These are phyloP conservation scores for Proisotoma minuta DNA, from an alignment of 2,888 invertebrate genomes.

Conservation along the genomic window DNA sequence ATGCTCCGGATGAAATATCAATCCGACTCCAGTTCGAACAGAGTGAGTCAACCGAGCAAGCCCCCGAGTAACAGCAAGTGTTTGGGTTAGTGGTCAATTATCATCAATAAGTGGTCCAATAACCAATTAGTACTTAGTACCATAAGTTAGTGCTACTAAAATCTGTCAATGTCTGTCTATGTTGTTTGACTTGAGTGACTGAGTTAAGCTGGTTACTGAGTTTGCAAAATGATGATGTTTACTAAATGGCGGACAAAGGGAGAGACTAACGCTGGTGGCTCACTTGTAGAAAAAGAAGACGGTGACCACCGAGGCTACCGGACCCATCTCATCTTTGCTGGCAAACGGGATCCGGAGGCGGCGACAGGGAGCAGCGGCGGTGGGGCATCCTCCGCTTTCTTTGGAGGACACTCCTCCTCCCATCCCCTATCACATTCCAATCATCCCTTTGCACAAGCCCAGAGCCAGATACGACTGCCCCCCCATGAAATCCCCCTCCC, in stretches of 20 bases:
- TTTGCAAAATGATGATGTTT: conserved; percentile 39
- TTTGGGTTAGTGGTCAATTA: too few relatives aligned
- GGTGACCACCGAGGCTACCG: conserved; percentile 45
- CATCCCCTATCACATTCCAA: conserved; percentile 46
- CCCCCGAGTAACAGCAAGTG: too few relatives aligned
- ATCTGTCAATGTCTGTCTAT: too few relatives aligned
- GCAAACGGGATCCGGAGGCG: conserved; percentile 46
- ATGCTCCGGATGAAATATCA: too few relatives aligned
- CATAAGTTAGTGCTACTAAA: too few relatives aligned
- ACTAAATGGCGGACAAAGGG: conserved; percentile 43
- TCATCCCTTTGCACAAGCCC: conserved; percentile 46
- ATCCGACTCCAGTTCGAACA: too few relatives aligned
- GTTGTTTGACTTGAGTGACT: too few relatives aligned
- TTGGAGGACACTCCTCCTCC: conserved; percentile 39
- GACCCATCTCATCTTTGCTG: conserved; percentile 46
- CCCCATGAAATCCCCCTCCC: conserved; percentile 19
- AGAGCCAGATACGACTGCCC: conserved; percentile 20
- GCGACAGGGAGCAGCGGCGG: conserved; percentile 36
- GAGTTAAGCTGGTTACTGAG: too few relatives aligned
- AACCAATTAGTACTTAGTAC: too few relatives aligned
- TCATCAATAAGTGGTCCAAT: too few relatives aligned
- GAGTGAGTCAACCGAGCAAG: too few relatives aligned
- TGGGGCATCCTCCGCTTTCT: conserved; percentile 37
- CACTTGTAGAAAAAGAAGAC: conserved; percentile 38
- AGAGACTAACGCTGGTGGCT: conserved; percentile 31